Conservation (phyloP, 2,888 invertebrate genomes). For the Leucophenga montana region DNA sequence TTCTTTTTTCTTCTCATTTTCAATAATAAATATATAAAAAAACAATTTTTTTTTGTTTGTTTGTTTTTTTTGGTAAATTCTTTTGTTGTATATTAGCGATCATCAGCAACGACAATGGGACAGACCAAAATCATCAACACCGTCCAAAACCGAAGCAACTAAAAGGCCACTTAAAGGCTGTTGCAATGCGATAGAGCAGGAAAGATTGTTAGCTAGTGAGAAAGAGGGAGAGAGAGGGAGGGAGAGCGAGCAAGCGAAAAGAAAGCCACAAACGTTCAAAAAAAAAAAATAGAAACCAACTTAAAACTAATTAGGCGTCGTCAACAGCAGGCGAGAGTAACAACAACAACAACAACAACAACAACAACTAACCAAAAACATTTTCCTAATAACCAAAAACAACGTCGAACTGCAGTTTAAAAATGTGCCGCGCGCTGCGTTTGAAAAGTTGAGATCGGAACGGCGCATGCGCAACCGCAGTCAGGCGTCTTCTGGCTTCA, state of each 20-base stretch:
- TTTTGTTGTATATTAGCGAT: slow-evolving; percentile 17
- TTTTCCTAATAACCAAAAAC: slow-evolving; percentile 14
- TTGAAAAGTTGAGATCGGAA: slow-evolving; percentile 10
- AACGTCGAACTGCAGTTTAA: background rate
- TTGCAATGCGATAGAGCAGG: background rate
- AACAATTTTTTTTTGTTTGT: slow-evolving; percentile 3
- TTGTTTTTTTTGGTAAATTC: background rate
- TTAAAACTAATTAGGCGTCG: slow-evolving; percentile 24
- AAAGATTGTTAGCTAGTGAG: background rate
- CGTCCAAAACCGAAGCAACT: background rate
- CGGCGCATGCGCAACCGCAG: slow-evolving; percentile 6
- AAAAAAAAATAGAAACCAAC: slow-evolving; percentile 9
- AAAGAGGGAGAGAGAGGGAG: background rate
- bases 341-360: too few relatives aligned
- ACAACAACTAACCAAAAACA: slow-evolving; percentile 12
- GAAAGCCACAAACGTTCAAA: background rate
- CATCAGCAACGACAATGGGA: slow-evolving; percentile 1
- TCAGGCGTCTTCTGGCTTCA: too few relatives aligned
- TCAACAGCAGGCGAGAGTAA: background rate
- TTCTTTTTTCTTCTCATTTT: background rate
- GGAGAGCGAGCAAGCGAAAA: background rate
- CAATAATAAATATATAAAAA: background rate
- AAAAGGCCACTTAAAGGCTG: slow-evolving; percentile 19
- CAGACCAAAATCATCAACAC: background rate
- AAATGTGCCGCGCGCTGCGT: background rate